phyloP scores from a whole-genome alignment of 2,888 invertebrate genomes.

The Falcaria lacertinaria region DNA sequence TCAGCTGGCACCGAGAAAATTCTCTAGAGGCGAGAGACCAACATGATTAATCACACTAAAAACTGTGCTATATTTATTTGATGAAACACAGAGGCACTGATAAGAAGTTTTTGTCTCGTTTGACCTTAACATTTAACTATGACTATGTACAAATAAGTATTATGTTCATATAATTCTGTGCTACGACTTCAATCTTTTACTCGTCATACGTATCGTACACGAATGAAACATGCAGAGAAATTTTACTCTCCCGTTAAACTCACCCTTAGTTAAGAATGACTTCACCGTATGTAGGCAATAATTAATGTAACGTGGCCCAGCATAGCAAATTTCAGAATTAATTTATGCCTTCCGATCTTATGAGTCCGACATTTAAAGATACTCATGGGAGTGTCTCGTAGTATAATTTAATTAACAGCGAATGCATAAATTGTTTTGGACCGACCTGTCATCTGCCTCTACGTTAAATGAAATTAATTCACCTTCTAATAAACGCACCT shows the following conservation, averaged over 20 bases:
- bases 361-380: conserved; percentile 61
- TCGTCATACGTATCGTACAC: no score
- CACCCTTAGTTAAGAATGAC: neutral
- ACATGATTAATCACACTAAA: conserved; percentile 58
- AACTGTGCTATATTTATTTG: conserved; percentile 28
- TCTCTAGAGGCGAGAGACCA: conserved; percentile 36
- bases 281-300: conserved; percentile 9
- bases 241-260: conserved; percentile 12
- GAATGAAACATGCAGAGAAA: conserved; percentile 5
- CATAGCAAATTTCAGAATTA: conserved; percentile 61
- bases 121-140: no score
- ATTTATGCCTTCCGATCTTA: conserved; percentile 63
- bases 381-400: conserved; percentile 47
- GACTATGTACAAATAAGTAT: no score
- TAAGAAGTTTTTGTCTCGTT: no score
- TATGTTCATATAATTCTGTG: no score
- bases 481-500: conserved; percentile 3
- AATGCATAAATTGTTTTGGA: conserved; percentile 46
- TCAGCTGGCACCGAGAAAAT: conserved; percentile 38
- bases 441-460: conserved; percentile 11
- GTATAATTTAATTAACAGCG: conserved; percentile 58
- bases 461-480: conserved; percentile 11
- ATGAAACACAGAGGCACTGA: no score
- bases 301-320: conserved; percentile 37
- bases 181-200: no score